Conservation (phyloP, 2,888 invertebrate genomes). For the Thalpophila matura region DNA sequence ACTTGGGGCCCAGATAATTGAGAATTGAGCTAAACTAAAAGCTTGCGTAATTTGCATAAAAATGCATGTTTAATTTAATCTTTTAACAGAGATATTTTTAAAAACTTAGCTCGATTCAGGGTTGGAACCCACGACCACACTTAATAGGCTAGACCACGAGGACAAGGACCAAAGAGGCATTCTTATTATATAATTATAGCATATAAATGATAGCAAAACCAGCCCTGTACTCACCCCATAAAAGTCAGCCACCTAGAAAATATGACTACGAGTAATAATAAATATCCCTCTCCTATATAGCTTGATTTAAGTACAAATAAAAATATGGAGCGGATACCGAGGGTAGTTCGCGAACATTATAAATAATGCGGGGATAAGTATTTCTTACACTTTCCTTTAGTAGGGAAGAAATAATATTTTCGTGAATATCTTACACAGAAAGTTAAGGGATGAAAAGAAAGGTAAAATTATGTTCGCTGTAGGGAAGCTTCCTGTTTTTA, state of each 20-base stretch:
- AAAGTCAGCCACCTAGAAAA: background rate
- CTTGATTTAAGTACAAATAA: slow-evolving; percentile 49
- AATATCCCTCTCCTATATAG: slow-evolving; percentile 13
- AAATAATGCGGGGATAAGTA: slow-evolving; percentile 47
- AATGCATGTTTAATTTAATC: no score
- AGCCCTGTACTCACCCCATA: background rate
- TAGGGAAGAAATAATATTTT: slow-evolving; percentile 38
- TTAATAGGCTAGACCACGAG: no score
- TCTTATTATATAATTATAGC: no score
- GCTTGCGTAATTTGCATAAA: no score
- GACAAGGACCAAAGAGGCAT: no score
- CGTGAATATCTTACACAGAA: slow-evolving; percentile 30
- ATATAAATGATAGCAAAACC: no score
- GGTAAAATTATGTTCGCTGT: slow-evolving; percentile 1
- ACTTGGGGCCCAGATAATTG: no score
- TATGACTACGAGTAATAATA: slow-evolving; percentile 18
- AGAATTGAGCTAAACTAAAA: no score
- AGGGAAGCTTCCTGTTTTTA: no score
- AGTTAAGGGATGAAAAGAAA: slow-evolving; percentile 1
- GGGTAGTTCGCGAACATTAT: slow-evolving; percentile 43
- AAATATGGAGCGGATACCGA: slow-evolving; percentile 37
- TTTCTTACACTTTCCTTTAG: slow-evolving; percentile 36
- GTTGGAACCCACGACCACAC: no score
- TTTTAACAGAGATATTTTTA: no score
- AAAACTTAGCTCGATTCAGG: no score